Base-by-base conservation (phyloP, 2,888 invertebrate genomes). In the Pyrgus malvae region DNA sequence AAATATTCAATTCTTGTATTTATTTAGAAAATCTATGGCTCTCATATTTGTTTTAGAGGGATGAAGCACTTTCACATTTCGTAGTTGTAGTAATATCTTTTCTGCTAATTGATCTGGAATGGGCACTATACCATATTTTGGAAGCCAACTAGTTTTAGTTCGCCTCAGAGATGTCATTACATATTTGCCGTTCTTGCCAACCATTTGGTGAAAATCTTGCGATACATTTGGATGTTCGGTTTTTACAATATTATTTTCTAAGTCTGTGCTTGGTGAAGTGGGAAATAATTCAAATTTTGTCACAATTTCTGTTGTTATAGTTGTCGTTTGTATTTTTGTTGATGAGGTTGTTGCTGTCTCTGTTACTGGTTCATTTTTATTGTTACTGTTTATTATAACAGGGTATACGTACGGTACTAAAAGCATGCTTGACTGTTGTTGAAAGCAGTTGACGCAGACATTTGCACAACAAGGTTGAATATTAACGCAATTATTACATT, bases 111-210 rank as follows among this genome's bases (percentile, higher is more conserved):
- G 68, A 33, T 82, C 73, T n/a, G 81, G 73, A 38, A 84, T 76
- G 0, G 81, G 82, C 3, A 83, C 71, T 25, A 84, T 76, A n/a
- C 80, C 80, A 56, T 74, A 81, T 48, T 76, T 80, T 0, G 83
- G 76, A 38, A 76, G 60, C 74, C 74, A 75, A 16, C 74, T 67
- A 0, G 77, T 70, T 53, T 75, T 76, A 0, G 72, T 78, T 38
- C 69, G 69, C 38, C 78, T 66, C 16, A 77, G 35, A 8, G 75
- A 60, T 4, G 76, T 70, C 50, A 76, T 27, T 41, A 73, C 72
- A 44, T 70, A 72, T 48, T 69, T 72, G n/a, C 54, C 66, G 12
- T 67, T 67, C 1, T 59, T 27, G 3, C 44, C 23, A 27, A 3
- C 16, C 11, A 37, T 14, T 23, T 35, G 17, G 11, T 35, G 11